These are phyloP conservation scores for Nycticryphes semicollaris DNA, from an alignment of 2,113 vertebrate genomes.

Conservation along the genomic window DNA sequence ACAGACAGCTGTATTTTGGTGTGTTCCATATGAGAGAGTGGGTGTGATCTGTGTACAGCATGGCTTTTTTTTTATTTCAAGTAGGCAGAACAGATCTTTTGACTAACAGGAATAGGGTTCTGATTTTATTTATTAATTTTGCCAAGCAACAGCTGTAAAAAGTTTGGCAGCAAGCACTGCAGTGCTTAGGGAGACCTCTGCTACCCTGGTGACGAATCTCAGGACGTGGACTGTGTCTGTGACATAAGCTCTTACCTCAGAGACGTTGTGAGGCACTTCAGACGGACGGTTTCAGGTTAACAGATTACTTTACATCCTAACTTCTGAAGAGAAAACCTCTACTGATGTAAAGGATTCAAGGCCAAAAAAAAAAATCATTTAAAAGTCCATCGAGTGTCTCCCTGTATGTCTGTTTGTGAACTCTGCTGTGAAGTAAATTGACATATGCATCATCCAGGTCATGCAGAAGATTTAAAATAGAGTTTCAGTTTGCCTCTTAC, in stretches of 20 bases:
- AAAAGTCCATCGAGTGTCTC: neutral
- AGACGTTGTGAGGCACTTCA: neutral
- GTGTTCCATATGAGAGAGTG: neutral
- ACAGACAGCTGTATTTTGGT: neutral
- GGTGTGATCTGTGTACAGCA: neutral
- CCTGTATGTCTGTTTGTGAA: neutral
- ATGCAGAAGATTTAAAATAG: neutral
- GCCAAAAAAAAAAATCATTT: neutral
- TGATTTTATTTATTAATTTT: neutral
- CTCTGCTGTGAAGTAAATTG: neutral
- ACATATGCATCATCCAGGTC: neutral
- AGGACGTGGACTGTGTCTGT: neutral
- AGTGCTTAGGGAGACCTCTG: neutral
- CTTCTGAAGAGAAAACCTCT: neutral
- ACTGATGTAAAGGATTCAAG: neutral
- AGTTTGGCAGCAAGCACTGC: neutral
- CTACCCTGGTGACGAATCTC: neutral
- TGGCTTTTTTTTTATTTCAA: neutral
- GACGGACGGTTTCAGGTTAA: neutral
- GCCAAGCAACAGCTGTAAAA: neutral
- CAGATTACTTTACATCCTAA: rapidly evolving
- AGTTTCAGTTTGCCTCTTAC: neutral
- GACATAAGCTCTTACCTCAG: neutral
- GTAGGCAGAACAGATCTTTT: neutral
- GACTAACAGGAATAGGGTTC: neutral